Conservation (phyloP, 2,797 vertebrate species). For the Labeo calbasu region DNA sequence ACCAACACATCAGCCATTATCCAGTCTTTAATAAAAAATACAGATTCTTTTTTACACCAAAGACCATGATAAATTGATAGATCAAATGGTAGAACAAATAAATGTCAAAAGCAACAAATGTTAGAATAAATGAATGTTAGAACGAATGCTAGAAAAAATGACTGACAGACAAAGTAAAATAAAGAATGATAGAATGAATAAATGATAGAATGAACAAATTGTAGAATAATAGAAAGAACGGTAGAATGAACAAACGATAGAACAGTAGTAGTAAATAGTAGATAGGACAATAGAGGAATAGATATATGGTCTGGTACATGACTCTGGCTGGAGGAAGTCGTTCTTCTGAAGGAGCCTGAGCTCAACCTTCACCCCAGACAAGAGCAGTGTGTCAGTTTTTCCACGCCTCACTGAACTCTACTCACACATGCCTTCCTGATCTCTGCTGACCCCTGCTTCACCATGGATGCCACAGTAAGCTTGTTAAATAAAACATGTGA, state of each 20-base stretch:
- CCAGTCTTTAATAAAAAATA: too few relatives aligned
- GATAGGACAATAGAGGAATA: not conserved
- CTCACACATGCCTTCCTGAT: slow-evolving; percentile 17
- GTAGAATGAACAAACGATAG: not conserved
- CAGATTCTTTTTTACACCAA: too few relatives aligned
- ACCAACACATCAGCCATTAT: too few relatives aligned
- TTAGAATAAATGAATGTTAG: not conserved
- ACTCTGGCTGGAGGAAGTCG: not conserved
- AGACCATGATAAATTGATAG: too few relatives aligned
- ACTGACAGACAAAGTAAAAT: too few relatives aligned
- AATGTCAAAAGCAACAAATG: too few relatives aligned
- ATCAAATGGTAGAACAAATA: not conserved
- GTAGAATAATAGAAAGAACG: not conserved
- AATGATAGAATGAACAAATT: not conserved
- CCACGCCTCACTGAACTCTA: slow-evolving; percentile 19
- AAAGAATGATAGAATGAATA: too few relatives aligned
- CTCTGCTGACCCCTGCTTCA: slow-evolving; percentile 21
- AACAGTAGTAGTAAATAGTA: too few relatives aligned
- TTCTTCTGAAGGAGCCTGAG: not conserved
- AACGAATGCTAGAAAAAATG: not conserved
- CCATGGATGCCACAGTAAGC: slow-evolving; percentile 22
- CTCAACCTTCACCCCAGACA: not conserved
- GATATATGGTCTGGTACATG: slow-evolving; percentile 13
- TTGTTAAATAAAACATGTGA: slow-evolving; percentile 19
- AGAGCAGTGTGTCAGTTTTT: slow-evolving; percentile 11